phyloP scores from a whole-genome alignment of 2,113 vertebrate species.

The Phocoena sinus region DNA sequence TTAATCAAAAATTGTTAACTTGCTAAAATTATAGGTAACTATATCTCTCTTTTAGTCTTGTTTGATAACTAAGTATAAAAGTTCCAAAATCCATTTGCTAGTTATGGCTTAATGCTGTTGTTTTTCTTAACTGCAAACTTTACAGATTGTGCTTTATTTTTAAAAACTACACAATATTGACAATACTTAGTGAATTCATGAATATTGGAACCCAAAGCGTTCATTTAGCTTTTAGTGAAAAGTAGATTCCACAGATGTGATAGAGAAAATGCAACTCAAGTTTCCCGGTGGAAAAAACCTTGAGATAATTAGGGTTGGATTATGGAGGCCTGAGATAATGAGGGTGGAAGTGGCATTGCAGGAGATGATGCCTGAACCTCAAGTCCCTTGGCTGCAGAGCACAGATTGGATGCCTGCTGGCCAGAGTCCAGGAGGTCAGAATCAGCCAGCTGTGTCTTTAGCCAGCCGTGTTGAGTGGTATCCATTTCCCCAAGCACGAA shows the following conservation, averaged over 20 bases:
- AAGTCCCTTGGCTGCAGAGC: neutral
- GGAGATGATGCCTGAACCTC: neutral
- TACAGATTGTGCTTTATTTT: neutral
- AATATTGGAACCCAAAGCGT: neutral
- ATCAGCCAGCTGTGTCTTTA: neutral
- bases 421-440: neutral
- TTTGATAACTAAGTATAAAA: neutral
- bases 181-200: neutral
- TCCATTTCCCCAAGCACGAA: neutral
- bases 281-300: neutral
- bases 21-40: neutral
- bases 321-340: neutral
- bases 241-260: neutral
- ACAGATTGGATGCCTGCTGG: slow-evolving; percentile 28
- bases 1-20: neutral
- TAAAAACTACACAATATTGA: neutral
- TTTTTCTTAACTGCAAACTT: neutral
- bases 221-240: neutral
- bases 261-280: neutral
- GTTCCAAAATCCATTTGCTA: neutral
- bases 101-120: neutral
- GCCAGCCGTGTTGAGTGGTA: neutral
- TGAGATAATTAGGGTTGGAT: neutral
- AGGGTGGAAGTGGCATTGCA: neutral
- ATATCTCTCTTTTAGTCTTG: neutral